These are phyloP conservation scores for Drosophila melanica DNA, from an alignment of 1,140 invertebrate genomes.

Conservation along the genomic window DNA sequence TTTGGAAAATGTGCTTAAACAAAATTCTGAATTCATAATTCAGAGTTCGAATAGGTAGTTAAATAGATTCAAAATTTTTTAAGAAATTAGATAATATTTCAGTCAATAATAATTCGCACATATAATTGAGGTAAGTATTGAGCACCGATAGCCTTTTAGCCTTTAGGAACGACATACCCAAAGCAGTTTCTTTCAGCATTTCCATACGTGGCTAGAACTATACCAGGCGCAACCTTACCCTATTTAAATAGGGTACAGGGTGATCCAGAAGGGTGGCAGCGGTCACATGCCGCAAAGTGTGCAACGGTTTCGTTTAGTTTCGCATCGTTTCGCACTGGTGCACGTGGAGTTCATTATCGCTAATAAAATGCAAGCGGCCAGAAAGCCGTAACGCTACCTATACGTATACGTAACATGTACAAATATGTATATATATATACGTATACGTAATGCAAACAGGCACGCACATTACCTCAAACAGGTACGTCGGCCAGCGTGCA, in stretches of 20 bases:
- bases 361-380: slow-evolving; percentile 50
- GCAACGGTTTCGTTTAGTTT: slow-evolving; percentile 43
- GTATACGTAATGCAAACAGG: slow-evolving; percentile 19
- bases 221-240: too few relatives aligned
- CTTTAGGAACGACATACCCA: too few relatives aligned
- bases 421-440: not conserved
- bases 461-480: slow-evolving; percentile 19
- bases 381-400: slow-evolving; percentile 16
- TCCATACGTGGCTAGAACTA: not conserved
- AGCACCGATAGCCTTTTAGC: too few relatives aligned
- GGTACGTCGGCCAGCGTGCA: slow-evolving; percentile 12
- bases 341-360: slow-evolving; percentile 77
- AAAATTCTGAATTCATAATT: too few relatives aligned
- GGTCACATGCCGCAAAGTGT: slow-evolving; percentile 25
- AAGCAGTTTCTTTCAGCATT: too few relatives aligned
- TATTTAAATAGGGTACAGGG: not conserved
- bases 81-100: too few relatives aligned
- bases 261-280: slow-evolving; percentile 2
- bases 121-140: too few relatives aligned
- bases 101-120: too few relatives aligned
- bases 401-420: slow-evolving; percentile 4
- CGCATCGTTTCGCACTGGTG: slow-evolving; percentile 27
- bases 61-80: too few relatives aligned
- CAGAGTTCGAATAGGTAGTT: too few relatives aligned
- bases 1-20: too few relatives aligned